phyloP scores from a whole-genome alignment of 2,888 invertebrate genomes.

The Trachelus troglodyta region DNA sequence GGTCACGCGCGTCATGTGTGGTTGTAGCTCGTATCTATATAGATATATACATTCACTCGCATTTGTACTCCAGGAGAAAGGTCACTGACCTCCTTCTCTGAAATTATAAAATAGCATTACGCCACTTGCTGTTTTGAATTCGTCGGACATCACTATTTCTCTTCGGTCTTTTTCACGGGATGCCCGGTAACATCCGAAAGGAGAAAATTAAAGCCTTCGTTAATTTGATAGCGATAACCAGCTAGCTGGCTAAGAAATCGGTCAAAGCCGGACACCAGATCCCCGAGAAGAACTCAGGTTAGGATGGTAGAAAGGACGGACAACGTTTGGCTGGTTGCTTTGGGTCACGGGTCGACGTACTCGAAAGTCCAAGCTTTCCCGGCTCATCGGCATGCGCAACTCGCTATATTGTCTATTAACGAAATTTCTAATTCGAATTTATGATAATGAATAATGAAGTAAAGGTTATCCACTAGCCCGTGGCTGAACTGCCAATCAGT shows the following conservation, averaged over 20 bases:
- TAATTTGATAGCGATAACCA: background rate
- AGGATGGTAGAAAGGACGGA: constrained; percentile 7
- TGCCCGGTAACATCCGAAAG: background rate
- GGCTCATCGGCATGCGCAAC: constrained; percentile 48
- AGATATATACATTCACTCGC: constrained; percentile 20
- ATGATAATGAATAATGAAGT: constrained; percentile 44
- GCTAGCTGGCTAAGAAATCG: background rate
- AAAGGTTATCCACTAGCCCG: constrained; percentile 17
- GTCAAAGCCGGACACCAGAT: background rate
- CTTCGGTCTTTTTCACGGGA: background rate
- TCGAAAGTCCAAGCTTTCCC: constrained; percentile 63
- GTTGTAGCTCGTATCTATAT: constrained; percentile 6
- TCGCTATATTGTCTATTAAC: constrained; percentile 49
- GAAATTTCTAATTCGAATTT: constrained; percentile 58
- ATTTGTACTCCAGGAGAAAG: constrained; percentile 25
- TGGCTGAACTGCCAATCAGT: background rate
- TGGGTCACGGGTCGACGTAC: constrained; percentile 53
- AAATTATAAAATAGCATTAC: constrained; percentile 51
- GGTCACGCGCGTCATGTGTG: constrained; percentile 12
- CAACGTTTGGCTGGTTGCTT: constrained; percentile 21
- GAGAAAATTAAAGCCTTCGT: background rate
- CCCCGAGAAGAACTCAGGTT: background rate
- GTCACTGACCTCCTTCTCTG: constrained; percentile 28
- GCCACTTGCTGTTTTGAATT: constrained; percentile 27
- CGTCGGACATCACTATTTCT: background rate